Evolutionary conservation across 1,140 invertebrate species (phyloP).

Genomic region (Drosophila ohnishii): DNA sequence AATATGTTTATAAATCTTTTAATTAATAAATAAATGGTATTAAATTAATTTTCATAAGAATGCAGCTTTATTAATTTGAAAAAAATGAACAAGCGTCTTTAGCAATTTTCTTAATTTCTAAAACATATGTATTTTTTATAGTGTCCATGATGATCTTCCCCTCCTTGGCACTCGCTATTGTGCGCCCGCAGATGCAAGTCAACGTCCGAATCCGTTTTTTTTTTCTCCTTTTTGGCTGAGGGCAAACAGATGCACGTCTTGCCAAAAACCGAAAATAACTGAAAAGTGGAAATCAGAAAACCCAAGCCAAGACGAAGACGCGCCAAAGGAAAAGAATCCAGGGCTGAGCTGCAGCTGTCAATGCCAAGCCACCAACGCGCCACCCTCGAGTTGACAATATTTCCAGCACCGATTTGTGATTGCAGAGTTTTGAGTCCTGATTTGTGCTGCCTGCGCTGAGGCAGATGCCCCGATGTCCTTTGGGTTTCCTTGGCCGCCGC

Average conservation of each 20-base stretch:
- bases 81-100: too few relatives aligned
- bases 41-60: too few relatives aligned
- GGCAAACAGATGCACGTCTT: slow-evolving; percentile 73
- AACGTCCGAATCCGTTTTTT: slow-evolving; percentile 64
- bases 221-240: slow-evolving; percentile 30
- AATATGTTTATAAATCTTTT: too few relatives aligned
- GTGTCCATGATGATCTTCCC: slow-evolving; percentile 24
- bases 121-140: not conserved
- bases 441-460: slow-evolving; percentile 59
- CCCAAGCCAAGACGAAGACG: slow-evolving; percentile 48
- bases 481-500: slow-evolving; percentile 52
- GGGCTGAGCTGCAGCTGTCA: slow-evolving; percentile 57
- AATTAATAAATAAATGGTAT: too few relatives aligned
- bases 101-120: too few relatives aligned
- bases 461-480: slow-evolving; percentile 65
- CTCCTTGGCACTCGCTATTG: slow-evolving; percentile 45
- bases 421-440: slow-evolving; percentile 27
- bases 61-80: too few relatives aligned
- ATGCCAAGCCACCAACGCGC: slow-evolving; percentile 70
- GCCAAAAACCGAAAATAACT: slow-evolving; percentile 52
- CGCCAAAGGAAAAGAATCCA: slow-evolving; percentile 60
- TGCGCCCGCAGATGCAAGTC: slow-evolving; percentile 78
- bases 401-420: slow-evolving; percentile 62
- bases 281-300: slow-evolving; percentile 30
- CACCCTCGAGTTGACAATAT: slow-evolving; percentile 68